A percentile compares a stretch with the other conserved stretches of the same genome.
Conservation (phyloP, 2,797 vertebrate species). For the Myripristis murdjan region DNA sequence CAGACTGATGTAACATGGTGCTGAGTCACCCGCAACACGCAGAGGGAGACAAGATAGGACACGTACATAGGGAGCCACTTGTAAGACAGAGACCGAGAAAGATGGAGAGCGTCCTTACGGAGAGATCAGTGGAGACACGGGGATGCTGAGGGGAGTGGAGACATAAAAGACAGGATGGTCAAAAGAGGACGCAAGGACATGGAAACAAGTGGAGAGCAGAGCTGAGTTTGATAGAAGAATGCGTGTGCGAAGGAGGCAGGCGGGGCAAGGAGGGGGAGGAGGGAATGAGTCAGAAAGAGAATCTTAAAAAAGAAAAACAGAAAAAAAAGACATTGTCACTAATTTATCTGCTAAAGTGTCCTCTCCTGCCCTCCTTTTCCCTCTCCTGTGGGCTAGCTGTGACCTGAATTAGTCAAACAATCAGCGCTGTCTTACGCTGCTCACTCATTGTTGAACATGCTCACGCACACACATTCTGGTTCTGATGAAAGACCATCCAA, state of each 20-base stretch:
- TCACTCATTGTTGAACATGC: neutral
- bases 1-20: constrained; percentile 17
- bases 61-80: neutral
- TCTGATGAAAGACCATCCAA: neutral
- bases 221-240: constrained; percentile 40
- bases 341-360: constrained; percentile 31
- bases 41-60: constrained; percentile 14
- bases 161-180: constrained; percentile 19
- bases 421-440: constrained; percentile 1
- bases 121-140: constrained; percentile 28
- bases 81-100: neutral
- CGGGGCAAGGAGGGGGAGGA: constrained; percentile 31
- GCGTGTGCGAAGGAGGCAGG: constrained; percentile 27
- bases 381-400: constrained; percentile 20
- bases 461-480: neutral
- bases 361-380: constrained; percentile 23
- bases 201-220: neutral
- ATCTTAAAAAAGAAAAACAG: neutral
- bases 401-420: constrained; percentile 54
- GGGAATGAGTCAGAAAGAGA: constrained; percentile 48
- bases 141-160: constrained; percentile 23
- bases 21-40: constrained; percentile 19
- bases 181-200: constrained; percentile 1
- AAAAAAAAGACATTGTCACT: neutral
- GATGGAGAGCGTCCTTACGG: constrained; percentile 6